Evolutionary conservation across 2,113 vertebrate species (phyloP).

Genomic region (Crotalus horridus): DNA sequence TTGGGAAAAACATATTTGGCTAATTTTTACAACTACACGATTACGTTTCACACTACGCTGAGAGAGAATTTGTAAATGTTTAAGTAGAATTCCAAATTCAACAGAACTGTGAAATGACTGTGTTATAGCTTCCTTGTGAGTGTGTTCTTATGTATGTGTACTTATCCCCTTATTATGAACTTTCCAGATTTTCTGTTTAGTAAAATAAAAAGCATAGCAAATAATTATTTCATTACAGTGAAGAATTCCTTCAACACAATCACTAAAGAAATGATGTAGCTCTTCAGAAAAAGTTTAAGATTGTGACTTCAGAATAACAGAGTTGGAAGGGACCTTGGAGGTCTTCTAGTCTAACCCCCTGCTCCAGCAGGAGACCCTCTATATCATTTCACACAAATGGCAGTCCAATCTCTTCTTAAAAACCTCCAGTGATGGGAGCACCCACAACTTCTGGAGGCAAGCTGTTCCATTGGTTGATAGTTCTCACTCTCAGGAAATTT

Average conservation of each 20-base stretch:
- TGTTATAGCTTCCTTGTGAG: not conserved
- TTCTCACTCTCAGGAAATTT: not conserved
- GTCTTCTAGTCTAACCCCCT: not conserved
- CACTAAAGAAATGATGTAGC: conserved; percentile 14
- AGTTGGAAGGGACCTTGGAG: not conserved
- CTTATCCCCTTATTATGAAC: not conserved
- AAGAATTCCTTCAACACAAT: conserved; percentile 8
- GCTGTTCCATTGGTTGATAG: not conserved
- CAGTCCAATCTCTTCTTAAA: not conserved
- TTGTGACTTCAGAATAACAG: conserved; percentile 4
- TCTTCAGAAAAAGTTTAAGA: conserved; percentile 22
- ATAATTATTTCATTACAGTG: not conserved
- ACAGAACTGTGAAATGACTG: not conserved
- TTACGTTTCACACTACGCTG: not conserved
- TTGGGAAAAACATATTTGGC: not conserved
- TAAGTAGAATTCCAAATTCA: not conserved
- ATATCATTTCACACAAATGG: not conserved
- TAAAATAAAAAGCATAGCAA: conserved; percentile 22
- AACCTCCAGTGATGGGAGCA: not conserved
- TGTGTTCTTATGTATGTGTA: not conserved
- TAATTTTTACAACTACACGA: not conserved
- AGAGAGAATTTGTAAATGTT: not conserved
- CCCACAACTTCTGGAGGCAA: not conserved
- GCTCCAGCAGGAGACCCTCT: not conserved
- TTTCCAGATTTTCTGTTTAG: not conserved